A percentile compares a stretch with the other conserved stretches of the same genome.
Conservation (phyloP, 2,888 invertebrate species). For the Lathronympha strigana region DNA sequence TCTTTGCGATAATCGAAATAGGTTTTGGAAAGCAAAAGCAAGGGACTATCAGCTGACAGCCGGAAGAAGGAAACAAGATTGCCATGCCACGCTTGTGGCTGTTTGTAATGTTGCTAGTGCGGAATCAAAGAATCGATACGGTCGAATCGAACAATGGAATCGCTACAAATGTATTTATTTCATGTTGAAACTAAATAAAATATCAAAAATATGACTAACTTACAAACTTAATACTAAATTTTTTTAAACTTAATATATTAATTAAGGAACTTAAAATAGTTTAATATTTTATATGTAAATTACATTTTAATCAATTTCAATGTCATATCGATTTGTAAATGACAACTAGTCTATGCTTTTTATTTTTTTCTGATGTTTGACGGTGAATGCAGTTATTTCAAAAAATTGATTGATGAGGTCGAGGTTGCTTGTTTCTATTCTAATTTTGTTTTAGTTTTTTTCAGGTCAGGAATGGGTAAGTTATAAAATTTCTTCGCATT, state of each 20-base stretch:
- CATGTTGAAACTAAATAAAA: not conserved
- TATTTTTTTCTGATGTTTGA: slow-evolving; percentile 44
- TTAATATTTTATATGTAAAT: too few species aligned
- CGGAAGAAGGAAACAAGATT: slow-evolving; percentile 69
- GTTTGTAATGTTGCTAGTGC: slow-evolving; percentile 39
- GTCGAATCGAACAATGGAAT: not conserved
- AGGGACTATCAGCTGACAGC: slow-evolving; percentile 82
- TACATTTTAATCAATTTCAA: not conserved
- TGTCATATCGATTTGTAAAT: not conserved
- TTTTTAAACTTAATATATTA: too few species aligned
- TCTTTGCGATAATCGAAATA: slow-evolving; percentile 82
- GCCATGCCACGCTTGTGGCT: slow-evolving; percentile 50
- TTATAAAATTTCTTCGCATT: slow-evolving; percentile 17
- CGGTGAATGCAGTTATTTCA: slow-evolving; percentile 50
- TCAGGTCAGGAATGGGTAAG: slow-evolving; percentile 68
- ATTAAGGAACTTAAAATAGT: too few species aligned
- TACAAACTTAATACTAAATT: too few species aligned
- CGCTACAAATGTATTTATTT: not conserved
- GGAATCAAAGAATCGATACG: slow-evolving; percentile 33
- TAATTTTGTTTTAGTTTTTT: slow-evolving; percentile 52
- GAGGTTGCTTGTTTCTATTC: slow-evolving; percentile 45
- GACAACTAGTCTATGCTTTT: slow-evolving; percentile 31
- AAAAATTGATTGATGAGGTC: slow-evolving; percentile 43
- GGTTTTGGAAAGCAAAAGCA: slow-evolving; percentile 75
- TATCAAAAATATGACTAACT: too few species aligned